These are phyloP conservation scores for Haplochromis burtoni DNA, from an alignment of 2,113 vertebrate species.

Conservation along the genomic window DNA sequence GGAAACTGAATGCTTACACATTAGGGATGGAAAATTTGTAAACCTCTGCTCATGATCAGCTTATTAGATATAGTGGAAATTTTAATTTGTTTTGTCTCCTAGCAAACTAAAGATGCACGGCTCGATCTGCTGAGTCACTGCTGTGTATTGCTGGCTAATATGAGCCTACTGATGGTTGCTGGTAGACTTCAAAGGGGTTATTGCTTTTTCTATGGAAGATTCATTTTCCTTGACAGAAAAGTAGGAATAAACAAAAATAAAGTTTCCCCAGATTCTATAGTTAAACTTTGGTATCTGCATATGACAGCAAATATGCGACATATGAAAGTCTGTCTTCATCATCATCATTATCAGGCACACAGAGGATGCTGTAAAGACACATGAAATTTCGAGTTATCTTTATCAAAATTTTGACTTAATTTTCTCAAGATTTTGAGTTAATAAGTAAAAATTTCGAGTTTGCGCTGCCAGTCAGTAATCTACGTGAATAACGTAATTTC, in stretches of 20 bases:
- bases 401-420: not conserved
- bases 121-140: not conserved
- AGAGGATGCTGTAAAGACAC: not conserved
- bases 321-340: accelerated
- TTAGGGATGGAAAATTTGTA: not conserved
- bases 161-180: not conserved
- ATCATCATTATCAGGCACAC: not conserved
- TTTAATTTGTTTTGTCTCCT: not conserved
- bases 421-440: not conserved
- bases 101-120: not conserved
- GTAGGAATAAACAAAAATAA: not conserved
- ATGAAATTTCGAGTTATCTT: not conserved
- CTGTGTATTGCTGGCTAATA: not conserved
- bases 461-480: not conserved
- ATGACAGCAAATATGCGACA: not conserved
- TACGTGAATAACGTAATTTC: not conserved
- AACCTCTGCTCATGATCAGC: not conserved
- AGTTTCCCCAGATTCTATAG: not conserved
- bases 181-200: not conserved
- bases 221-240: not conserved
- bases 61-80: not conserved
- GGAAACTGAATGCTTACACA: not conserved
- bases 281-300: not conserved
- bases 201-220: not conserved
- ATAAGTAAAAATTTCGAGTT: accelerated